These are phyloP conservation scores for Himalopsyche phryganea DNA, from an alignment of 1,140 invertebrate genomes.

Conservation along the genomic window DNA sequence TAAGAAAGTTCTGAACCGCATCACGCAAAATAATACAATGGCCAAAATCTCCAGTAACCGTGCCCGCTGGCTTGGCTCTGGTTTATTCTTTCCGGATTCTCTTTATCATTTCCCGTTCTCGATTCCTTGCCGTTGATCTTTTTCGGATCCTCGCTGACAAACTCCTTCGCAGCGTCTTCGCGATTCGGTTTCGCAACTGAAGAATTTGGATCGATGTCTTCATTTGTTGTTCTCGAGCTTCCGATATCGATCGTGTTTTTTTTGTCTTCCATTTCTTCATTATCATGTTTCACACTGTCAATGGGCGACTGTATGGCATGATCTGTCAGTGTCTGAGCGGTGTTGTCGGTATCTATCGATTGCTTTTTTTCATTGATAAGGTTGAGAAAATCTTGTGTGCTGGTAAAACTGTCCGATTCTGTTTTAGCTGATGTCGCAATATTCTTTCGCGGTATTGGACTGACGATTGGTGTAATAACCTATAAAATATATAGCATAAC, in stretches of 20 bases:
- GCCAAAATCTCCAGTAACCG: conserved; percentile 29
- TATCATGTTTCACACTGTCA: neutral
- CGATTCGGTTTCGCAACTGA: neutral
- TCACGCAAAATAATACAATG: conserved; percentile 32
- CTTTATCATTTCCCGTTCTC: neutral
- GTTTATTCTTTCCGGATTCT: conserved; percentile 14
- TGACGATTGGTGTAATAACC: neutral
- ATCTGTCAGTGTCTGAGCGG: neutral
- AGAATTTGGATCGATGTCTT: neutral
- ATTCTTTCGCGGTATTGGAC: neutral
- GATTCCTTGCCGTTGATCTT: neutral
- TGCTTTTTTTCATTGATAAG: neutral
- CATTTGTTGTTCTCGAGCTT: neutral
- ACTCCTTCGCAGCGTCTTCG: neutral
- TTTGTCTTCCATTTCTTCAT: neutral
- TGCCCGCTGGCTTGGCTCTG: conserved; percentile 9
- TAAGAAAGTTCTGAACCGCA: neutral
- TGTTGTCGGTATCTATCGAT: neutral
- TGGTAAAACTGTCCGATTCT: neutral
- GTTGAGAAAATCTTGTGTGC: conserved; percentile 13
- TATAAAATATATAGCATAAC: no score
- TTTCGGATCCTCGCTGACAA: neutral
- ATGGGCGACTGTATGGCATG: neutral
- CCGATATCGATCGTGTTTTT: neutral
- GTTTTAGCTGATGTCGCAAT: neutral